A percentile compares a stretch with the other conserved stretches of the same genome.
Evolutionary conservation across 2,113 vertebrate genomes (phyloP).

Genomic region (Macaca nemestrina): DNA sequence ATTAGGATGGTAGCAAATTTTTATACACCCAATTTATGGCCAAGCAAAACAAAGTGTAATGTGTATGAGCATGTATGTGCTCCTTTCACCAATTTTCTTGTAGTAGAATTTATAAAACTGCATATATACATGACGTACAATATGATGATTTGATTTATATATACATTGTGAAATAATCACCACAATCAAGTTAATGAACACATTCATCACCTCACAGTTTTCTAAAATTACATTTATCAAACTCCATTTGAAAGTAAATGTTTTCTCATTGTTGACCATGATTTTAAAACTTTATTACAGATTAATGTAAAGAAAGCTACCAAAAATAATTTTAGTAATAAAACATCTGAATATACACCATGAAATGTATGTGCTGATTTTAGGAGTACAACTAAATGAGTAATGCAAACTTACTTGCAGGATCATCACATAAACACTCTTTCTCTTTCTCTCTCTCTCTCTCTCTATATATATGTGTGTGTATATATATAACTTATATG

Average conservation of each 20-base stretch:
- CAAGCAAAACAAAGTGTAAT: not conserved
- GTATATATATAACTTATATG: too few relatives aligned
- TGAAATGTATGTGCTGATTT: not conserved
- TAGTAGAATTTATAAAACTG: not conserved
- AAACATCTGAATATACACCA: not conserved
- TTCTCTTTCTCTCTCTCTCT: too few relatives aligned
- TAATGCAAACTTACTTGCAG: not conserved
- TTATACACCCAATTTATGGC: not conserved
- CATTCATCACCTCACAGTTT: not conserved
- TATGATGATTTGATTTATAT: not conserved
- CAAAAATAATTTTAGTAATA: not conserved
- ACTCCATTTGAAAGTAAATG: not conserved
- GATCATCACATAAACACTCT: too few relatives aligned
- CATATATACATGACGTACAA: not conserved
- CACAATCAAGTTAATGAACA: not conserved
- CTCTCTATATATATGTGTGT: too few relatives aligned
- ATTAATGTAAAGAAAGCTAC: not conserved
- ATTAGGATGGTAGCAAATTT: not conserved
- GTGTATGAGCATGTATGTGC: not conserved
- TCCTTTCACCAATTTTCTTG: not conserved
- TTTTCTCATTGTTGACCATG: not conserved
- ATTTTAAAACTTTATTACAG: conserved; percentile 6
- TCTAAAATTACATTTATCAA: not conserved
- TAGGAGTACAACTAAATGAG: not conserved
- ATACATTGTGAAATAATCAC: not conserved